Percentiles rank a stretch among this genome's conserved stretches.
Evolutionary conservation across 2,797 vertebrate genomes (phyloP).

Genomic region (Pseudomugil tenellus): DNA sequence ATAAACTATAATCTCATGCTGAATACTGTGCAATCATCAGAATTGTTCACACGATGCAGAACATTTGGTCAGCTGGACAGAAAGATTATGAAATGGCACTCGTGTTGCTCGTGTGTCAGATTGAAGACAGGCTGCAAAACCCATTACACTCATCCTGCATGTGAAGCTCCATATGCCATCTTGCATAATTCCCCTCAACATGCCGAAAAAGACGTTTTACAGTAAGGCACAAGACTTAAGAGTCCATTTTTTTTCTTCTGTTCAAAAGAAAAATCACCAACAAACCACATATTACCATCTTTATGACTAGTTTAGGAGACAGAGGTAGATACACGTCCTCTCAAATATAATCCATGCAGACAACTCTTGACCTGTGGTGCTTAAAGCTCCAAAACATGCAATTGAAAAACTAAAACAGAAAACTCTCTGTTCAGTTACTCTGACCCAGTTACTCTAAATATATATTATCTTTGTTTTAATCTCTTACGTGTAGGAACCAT

Average conservation of each 20-base stretch:
- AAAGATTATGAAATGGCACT: slow-evolving; percentile 5
- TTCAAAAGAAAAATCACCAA: not conserved
- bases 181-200: slow-evolving; percentile 41
- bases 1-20: slow-evolving; percentile 20
- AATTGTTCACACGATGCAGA: slow-evolving; percentile 8
- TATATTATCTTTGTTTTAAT: too few relatives aligned
- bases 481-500: too few relatives aligned
- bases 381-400: not conserved
- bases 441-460: too few relatives aligned
- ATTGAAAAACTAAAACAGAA: not conserved
- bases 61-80: slow-evolving; percentile 2
- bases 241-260: too few relatives aligned
- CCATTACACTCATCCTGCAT: slow-evolving; percentile 15
- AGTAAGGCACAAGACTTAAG: too few relatives aligned
- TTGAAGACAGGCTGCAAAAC: slow-evolving; percentile 13
- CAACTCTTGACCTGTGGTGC: not conserved
- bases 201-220: slow-evolving; percentile 27
- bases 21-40: slow-evolving; percentile 23
- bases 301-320: too few relatives aligned
- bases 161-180: slow-evolving; percentile 38
- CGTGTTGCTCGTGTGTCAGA: not conserved
- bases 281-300: too few relatives aligned
- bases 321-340: not conserved
- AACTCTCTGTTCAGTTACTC: not conserved
- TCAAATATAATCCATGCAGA: not conserved